Evolutionary conservation across 2,113 vertebrate genomes (phyloP).

Genomic region (Atherinomorus stipes): DNA sequence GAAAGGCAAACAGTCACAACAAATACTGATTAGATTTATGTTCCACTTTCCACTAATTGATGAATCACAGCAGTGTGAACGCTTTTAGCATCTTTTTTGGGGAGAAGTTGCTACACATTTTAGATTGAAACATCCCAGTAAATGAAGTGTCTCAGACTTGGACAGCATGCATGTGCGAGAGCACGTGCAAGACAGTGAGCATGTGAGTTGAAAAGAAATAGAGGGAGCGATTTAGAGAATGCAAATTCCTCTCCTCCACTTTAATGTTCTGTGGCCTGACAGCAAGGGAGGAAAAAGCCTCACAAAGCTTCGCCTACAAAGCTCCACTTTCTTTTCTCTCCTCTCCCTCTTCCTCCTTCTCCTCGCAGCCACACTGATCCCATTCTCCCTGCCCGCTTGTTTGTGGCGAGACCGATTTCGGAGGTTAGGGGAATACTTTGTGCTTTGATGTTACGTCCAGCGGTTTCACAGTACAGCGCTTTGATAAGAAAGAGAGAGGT

Average conservation of each 20-base stretch:
- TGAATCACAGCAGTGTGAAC: neutral
- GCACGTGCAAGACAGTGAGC: neutral
- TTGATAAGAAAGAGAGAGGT: conserved; percentile 46
- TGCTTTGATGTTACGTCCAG: conserved; percentile 69
- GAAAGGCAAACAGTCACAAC: neutral
- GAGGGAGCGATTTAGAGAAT: conserved; percentile 54
- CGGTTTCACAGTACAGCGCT: conserved; percentile 28
- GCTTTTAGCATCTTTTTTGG: neutral
- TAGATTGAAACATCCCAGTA: too few relatives aligned
- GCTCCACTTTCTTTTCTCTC: conserved; percentile 60
- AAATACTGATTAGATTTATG: neutral
- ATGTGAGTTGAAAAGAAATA: conserved; percentile 17
- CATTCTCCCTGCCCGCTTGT: conserved; percentile 64
- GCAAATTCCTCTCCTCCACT: conserved; percentile 72
- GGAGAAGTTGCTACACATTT: neutral
- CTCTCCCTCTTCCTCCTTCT: conserved; percentile 32
- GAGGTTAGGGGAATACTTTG: conserved; percentile 42
- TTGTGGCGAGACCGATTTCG: conserved; percentile 52
- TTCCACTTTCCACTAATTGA: neutral
- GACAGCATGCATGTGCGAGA: neutral
- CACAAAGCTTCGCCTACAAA: conserved; percentile 68
- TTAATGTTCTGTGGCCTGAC: conserved; percentile 57
- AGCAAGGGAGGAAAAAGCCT: conserved; percentile 53
- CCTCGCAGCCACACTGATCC: conserved; percentile 62
- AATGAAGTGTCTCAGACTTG: too few relatives aligned